Evolutionary conservation across 2,888 invertebrate genomes (phyloP), one percentile per base, ranked within the genome.

Genomic region (Dendrolimus houi): DNA sequence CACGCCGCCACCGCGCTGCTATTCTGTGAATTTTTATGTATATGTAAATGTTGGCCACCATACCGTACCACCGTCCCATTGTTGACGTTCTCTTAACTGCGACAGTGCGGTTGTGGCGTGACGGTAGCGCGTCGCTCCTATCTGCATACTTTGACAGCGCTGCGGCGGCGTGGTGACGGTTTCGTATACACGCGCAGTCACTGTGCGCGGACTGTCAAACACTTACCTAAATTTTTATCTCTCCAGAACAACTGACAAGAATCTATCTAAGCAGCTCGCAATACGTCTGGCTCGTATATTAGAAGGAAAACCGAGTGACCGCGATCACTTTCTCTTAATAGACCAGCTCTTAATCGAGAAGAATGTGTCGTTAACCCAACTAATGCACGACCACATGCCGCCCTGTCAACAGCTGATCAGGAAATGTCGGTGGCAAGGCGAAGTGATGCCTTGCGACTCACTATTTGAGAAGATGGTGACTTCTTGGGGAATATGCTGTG

Each of bases 401-500:
- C 62, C 73, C 0, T 89, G 88, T 57, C 52, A 59, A 0, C 64
- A 68, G 12, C 53, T 83, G 2, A 62, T 75, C 1, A 65, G 61
- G 40, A 72, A 63, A 52, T 89, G 87, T 55, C 74, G 82, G 41
- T 85, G 81, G 77, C 77, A 79, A 56, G 59, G 64, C 12, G 56
- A 53, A 0, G 59, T 66, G 40, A 56, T 81, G 9, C 71, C 81
- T 0, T 87, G 87, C 57, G 63, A 64, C 1, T 14, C 62, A 7
- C 60, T 89, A 17, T 87, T 88, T 57, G 58, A 65, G 3, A 78
- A 74, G 56, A 68, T 78, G 47, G 41, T 82, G 2, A 86, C 81
- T 0, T 62, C 65, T 7, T 77, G 72, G 68, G 87, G 87, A 0
- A 61, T 76, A 1, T 88, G 88, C 62, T 89, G 89, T 60, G 71